These are phyloP conservation scores for Butorides virescens DNA, from an alignment of 2,113 vertebrate genomes.

Conservation along the genomic window DNA sequence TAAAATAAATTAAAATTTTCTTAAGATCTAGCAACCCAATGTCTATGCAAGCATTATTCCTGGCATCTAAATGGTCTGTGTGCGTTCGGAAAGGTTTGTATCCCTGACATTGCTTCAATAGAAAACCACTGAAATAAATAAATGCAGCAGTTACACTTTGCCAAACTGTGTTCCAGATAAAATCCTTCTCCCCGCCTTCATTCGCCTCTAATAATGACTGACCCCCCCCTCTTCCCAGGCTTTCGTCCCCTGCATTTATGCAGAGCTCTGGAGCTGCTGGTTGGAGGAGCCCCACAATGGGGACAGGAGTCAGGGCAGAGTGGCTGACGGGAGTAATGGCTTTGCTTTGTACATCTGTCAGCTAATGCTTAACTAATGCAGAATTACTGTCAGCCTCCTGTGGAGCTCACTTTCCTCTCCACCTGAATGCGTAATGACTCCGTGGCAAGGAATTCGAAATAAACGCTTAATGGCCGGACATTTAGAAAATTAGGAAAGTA, in stretches of 20 bases:
- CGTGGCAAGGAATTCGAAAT: slow-evolving; percentile 38
- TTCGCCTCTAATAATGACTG: neutral
- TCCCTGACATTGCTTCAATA: neutral
- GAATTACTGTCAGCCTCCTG: slow-evolving; percentile 67
- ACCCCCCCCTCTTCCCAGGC: neutral
- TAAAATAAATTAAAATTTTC: neutral
- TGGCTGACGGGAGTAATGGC: slow-evolving; percentile 48
- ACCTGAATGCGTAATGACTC: slow-evolving; percentile 64
- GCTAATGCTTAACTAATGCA: slow-evolving; percentile 66
- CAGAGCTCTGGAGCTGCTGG: neutral
- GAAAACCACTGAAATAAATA: neutral
- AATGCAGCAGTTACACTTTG: neutral
- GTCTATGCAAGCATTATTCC: neutral
- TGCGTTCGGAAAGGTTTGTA: neutral
- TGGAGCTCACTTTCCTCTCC: slow-evolving; percentile 45
- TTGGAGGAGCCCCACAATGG: slow-evolving; percentile 44
- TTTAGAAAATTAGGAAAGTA: slow-evolving; percentile 1
- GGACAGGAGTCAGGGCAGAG: slow-evolving; percentile 33
- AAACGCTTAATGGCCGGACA: slow-evolving; percentile 1
- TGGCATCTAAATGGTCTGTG: neutral
- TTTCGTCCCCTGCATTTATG: neutral
- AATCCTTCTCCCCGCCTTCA: neutral
- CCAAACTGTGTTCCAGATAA: neutral
- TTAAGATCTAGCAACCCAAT: neutral
- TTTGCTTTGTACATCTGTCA: slow-evolving; percentile 68